Conservation (phyloP, 1,140 invertebrate species). For the Philopotamus ludificatus region DNA sequence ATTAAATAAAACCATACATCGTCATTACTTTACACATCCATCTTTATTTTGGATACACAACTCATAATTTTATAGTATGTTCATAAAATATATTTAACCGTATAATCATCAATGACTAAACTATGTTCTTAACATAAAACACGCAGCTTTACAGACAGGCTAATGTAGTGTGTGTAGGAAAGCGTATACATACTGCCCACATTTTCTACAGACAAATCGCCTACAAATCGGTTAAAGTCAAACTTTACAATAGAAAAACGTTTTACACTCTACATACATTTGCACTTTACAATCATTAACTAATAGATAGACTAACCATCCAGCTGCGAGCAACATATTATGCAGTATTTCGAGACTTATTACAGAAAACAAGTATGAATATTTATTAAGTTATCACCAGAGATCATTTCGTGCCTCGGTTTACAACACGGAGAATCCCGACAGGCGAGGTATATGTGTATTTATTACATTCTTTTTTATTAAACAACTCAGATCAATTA, state of each 20-base stretch:
- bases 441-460: too few relatives aligned
- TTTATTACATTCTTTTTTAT: too few relatives aligned
- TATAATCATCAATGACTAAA: slow-evolving; percentile 4
- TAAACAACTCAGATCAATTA: too few relatives aligned
- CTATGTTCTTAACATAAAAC: slow-evolving; percentile 16
- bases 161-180: background rate
- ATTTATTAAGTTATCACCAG: background rate
- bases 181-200: background rate
- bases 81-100: slow-evolving; percentile 1
- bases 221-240: background rate
- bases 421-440: too few relatives aligned
- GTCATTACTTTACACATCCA: slow-evolving; percentile 22
- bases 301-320: background rate
- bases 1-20: slow-evolving; percentile 35
- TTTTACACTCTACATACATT: slow-evolving; percentile 10
- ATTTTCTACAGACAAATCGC: background rate
- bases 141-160: slow-evolving; percentile 17
- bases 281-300: slow-evolving; percentile 5
- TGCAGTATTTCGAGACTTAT: background rate
- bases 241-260: background rate
- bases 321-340: background rate
- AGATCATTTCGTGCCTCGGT: background rate
- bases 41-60: slow-evolving; percentile 27
- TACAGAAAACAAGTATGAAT: background rate
- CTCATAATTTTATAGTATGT: background rate